Conservation (phyloP, 2,797 vertebrate species). For the Typhlichthys eigenmanni region DNA sequence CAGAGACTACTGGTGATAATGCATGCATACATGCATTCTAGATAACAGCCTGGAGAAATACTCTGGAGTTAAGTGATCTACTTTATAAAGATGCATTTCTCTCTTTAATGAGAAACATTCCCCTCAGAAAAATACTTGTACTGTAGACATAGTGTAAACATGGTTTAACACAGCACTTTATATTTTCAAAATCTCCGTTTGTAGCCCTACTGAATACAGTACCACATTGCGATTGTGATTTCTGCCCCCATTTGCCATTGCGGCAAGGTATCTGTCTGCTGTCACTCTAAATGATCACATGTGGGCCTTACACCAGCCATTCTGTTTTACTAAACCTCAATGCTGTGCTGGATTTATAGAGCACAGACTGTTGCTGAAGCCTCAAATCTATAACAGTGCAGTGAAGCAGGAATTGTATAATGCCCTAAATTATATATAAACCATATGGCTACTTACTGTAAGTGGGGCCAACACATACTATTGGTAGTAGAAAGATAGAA, state of each 20-base stretch:
- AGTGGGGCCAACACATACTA: constrained; percentile 44
- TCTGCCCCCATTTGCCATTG: constrained; percentile 58
- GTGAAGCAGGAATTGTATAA: constrained; percentile 61
- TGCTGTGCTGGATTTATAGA: constrained; percentile 50
- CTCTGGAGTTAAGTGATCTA: too few relatives aligned
- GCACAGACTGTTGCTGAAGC: constrained; percentile 45
- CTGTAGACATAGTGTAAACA: too few relatives aligned
- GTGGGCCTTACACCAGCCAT: constrained; percentile 49
- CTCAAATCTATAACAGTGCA: constrained; percentile 36
- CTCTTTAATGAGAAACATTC: too few relatives aligned
- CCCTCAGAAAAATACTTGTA: too few relatives aligned
- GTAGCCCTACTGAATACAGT: neutral
- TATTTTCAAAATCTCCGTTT: too few relatives aligned
- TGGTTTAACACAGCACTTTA: too few relatives aligned
- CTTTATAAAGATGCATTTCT: too few relatives aligned
- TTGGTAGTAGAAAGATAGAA: neutral
- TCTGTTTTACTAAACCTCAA: constrained; percentile 46
- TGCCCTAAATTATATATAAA: constrained; percentile 70
- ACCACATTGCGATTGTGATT: constrained; percentile 43
- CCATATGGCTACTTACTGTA: constrained; percentile 66
- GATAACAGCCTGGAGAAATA: too few relatives aligned
- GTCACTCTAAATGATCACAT: constrained; percentile 69
- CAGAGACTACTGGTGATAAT: too few relatives aligned
- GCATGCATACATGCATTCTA: too few relatives aligned
- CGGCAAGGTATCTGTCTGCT: constrained; percentile 50